Percentiles rank a stretch among this genome's conserved stretches.
Conservation (phyloP, 2,113 vertebrate species). For the Oryzias woworae region DNA sequence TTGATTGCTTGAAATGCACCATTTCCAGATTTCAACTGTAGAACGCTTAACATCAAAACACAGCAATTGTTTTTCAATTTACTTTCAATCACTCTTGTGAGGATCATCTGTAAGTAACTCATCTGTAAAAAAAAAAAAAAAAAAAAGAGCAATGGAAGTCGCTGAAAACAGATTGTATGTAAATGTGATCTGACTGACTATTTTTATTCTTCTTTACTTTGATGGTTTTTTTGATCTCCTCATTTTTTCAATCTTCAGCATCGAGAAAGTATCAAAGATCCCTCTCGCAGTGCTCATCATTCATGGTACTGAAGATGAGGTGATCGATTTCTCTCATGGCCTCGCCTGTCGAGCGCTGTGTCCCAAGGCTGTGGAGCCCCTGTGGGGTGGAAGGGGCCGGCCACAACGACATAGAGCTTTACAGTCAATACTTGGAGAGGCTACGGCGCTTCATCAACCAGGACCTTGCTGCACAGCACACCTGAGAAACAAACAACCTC, state of each 20-base stretch:
- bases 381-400: constrained; percentile 98
- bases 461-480: constrained; percentile 85
- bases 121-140: too few relatives aligned
- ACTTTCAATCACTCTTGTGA: too few relatives aligned
- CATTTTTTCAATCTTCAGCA: constrained; percentile 75
- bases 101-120: too few relatives aligned
- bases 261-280: constrained; percentile 98
- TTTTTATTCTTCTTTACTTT: not conserved
- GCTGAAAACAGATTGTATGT: too few relatives aligned
- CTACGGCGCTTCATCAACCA: constrained; percentile 96
- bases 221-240: not conserved
- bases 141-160: too few relatives aligned
- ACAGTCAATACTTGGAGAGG: constrained; percentile 98
- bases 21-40: too few relatives aligned
- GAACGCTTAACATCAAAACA: too few relatives aligned
- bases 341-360: constrained; percentile 94
- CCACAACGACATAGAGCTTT: constrained; percentile 99
- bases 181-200: not conserved
- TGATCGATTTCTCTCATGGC: constrained; percentile 98
- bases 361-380: constrained; percentile 95
- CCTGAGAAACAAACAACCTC: constrained; percentile 64
- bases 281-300: constrained; percentile 97
- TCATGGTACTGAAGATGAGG: constrained; percentile 96
- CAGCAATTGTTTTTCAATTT: too few relatives aligned
- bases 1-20: too few relatives aligned